Percentiles rank a stretch among this genome's conserved stretches.
Conservation (phyloP, 2,113 vertebrate species). For the Phaethornis superciliosus region DNA sequence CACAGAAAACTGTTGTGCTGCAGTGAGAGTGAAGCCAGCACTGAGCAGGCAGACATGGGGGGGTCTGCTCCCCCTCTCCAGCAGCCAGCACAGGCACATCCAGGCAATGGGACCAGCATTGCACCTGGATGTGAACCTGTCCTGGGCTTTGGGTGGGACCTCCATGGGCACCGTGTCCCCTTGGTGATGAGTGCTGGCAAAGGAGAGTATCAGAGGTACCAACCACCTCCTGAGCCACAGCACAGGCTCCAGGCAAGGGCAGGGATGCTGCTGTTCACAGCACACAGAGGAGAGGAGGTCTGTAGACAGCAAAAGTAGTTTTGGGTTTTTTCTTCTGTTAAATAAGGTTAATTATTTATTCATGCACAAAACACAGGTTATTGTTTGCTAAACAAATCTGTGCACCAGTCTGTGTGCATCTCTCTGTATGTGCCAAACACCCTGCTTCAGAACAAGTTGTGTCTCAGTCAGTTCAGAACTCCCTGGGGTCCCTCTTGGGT, state of each 20-base stretch:
- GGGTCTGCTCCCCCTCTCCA: neutral
- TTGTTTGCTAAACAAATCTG: constrained; percentile 70
- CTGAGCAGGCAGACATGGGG: neutral
- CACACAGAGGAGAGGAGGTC: neutral
- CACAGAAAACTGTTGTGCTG: constrained; percentile 26
- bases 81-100: neutral
- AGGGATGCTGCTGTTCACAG: neutral
- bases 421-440: neutral
- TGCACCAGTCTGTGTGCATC: constrained; percentile 9
- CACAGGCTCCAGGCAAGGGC: fast-evolving
- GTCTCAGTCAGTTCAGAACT: neutral
- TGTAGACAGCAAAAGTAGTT: neutral
- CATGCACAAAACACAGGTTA: constrained; percentile 60
- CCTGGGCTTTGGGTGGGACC: fast-evolving
- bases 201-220: neutral
- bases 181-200: fast-evolving
- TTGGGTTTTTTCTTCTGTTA: neutral
- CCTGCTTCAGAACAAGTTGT: constrained; percentile 14
- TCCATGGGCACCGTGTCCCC: fast-evolving
- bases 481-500: neutral
- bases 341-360: constrained; percentile 42
- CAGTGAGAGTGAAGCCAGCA: neutral
- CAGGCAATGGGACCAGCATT: neutral
- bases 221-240: neutral
- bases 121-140: neutral